Conservation (phyloP, 2,797 vertebrate genomes). For the Kryptolebias ocellatus region DNA sequence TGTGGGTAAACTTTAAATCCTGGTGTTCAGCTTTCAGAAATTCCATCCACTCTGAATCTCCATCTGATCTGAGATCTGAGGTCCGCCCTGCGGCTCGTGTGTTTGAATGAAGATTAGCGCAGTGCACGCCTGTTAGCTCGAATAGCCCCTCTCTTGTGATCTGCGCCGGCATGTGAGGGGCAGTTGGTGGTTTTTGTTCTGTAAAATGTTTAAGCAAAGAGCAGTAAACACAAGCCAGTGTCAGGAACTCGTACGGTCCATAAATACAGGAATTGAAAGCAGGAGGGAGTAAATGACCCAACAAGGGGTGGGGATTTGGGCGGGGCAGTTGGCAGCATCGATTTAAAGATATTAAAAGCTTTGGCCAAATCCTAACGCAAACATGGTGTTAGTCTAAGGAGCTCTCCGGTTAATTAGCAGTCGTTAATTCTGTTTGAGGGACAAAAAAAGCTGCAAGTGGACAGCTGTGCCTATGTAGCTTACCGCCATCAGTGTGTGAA, state of each 20-base stretch:
- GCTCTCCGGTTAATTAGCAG: slow-evolving; percentile 33
- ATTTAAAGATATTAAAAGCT: slow-evolving; percentile 68
- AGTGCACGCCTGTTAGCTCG: slow-evolving; percentile 54
- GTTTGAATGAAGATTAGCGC: slow-evolving; percentile 50
- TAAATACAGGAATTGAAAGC: slow-evolving; percentile 70
- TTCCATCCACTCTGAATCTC: slow-evolving; percentile 10
- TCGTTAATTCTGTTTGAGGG: slow-evolving; percentile 20
- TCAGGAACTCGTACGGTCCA: slow-evolving; percentile 70
- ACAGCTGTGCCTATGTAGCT: slow-evolving; percentile 13
- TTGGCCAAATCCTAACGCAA: slow-evolving; percentile 42
- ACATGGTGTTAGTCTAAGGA: slow-evolving; percentile 40
- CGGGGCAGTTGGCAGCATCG: slow-evolving; percentile 54
- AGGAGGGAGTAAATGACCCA: slow-evolving; percentile 50
- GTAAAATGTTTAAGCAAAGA: slow-evolving; percentile 51
- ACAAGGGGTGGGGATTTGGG: slow-evolving; percentile 32
- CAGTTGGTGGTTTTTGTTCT: slow-evolving; percentile 69
- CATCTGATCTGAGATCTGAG: slow-evolving; percentile 33
- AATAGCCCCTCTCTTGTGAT: slow-evolving; percentile 46
- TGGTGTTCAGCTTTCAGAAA: slow-evolving; percentile 33
- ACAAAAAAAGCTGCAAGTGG: slow-evolving; percentile 26
- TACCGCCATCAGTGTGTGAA: too few relatives aligned
- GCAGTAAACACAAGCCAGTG: slow-evolving; percentile 60
- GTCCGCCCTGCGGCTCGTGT: slow-evolving; percentile 27
- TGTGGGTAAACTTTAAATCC: slow-evolving; percentile 6
- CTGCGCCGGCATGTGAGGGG: slow-evolving; percentile 46